Conservation (phyloP, 2,797 vertebrate species). For the Acomys russatus region DNA sequence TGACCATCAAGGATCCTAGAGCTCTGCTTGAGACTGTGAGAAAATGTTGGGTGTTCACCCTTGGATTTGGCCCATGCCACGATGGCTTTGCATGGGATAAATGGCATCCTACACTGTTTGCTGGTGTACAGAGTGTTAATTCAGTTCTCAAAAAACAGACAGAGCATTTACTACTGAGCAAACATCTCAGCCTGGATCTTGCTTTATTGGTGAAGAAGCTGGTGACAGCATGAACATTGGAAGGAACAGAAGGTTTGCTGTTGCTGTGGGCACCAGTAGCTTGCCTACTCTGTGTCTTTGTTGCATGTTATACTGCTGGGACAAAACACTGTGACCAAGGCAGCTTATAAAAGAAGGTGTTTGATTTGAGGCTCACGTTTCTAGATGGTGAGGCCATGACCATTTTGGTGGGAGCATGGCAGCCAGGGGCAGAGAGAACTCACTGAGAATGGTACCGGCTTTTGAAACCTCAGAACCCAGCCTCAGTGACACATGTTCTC, state of each 20-base stretch:
- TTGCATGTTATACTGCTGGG: background rate
- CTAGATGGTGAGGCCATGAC: too few species aligned
- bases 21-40: background rate
- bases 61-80: background rate
- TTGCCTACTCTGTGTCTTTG: background rate
- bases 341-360: background rate
- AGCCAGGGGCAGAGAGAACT: background rate
- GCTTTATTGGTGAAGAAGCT: conserved; percentile 43
- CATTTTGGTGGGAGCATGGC: background rate
- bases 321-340: background rate
- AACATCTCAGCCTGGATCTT: conserved; percentile 48
- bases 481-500: background rate
- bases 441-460: background rate
- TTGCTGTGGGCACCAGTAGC: background rate
- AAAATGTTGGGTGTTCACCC: background rate
- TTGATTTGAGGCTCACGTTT: background rate
- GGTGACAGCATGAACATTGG: background rate
- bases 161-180: conserved; percentile 64
- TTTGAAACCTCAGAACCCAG: background rate
- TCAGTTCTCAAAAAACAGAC: conserved; percentile 61
- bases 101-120: background rate
- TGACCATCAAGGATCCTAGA: background rate
- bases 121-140: conserved; percentile 55
- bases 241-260: conserved; percentile 26
- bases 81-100: conserved; percentile 35